A percentile compares a stretch with the other conserved stretches of the same genome.
These are phyloP conservation scores for Apotomis capreana DNA, from an alignment of 2,888 invertebrate genomes.

Conservation along the genomic window DNA sequence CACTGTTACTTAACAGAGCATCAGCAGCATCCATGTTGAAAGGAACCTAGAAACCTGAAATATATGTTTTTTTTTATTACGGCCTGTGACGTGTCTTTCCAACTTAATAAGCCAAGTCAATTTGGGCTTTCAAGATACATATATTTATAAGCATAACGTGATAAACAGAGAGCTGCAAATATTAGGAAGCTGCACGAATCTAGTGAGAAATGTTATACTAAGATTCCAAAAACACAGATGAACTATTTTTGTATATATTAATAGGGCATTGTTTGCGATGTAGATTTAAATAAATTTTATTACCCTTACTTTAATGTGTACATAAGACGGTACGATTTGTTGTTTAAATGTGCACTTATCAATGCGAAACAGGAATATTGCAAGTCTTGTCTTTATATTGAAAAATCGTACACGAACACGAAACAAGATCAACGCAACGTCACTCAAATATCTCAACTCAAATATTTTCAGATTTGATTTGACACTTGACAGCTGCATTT, in stretches of 20 bases:
- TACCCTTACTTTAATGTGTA: constrained; percentile 19
- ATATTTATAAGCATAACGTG: too few species aligned
- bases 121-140: too few species aligned
- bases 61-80: not conserved
- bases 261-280: not conserved
- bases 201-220: too few species aligned
- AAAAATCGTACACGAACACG: constrained; percentile 37
- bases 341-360: not conserved
- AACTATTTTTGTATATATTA: not conserved
- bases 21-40: constrained; percentile 67
- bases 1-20: constrained; percentile 54
- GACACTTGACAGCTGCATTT: constrained; percentile 21
- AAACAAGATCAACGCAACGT: constrained; percentile 30
- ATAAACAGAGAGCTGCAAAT: too few species aligned
- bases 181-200: too few species aligned
- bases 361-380: not conserved
- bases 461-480: not conserved
- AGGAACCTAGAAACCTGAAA: constrained; percentile 32
- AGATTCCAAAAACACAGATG: too few species aligned
- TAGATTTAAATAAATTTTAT: not conserved
- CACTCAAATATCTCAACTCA: constrained; percentile 18
- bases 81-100: constrained; percentile 16
- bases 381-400: constrained; percentile 10
- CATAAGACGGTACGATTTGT: not conserved
- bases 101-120: too few species aligned